Conservation (phyloP, 2,888 invertebrate genomes). For the Mesoligia furuncula region DNA sequence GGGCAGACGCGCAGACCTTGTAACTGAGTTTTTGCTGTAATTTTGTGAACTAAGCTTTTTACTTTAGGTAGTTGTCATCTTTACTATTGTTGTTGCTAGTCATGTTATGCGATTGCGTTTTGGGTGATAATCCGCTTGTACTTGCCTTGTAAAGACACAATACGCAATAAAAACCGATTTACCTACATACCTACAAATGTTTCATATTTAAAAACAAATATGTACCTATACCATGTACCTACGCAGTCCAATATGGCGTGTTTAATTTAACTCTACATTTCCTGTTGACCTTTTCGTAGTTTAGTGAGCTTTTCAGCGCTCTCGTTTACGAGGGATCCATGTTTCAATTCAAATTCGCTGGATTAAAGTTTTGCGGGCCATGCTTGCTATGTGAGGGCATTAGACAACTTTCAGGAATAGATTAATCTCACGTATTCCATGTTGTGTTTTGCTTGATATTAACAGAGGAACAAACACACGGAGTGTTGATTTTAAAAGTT, state of each 20-base stretch:
- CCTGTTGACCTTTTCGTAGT: constrained; percentile 68
- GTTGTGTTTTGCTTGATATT: constrained; percentile 28
- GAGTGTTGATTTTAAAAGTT: constrained; percentile 40
- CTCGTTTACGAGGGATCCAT: constrained; percentile 31
- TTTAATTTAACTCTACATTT: constrained; percentile 46
- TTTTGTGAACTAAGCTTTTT: background rate
- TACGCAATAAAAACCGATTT: constrained; percentile 2
- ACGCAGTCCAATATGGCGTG: constrained; percentile 7
- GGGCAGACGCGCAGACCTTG: background rate
- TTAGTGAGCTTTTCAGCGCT: constrained; percentile 27
- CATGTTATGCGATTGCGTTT: no score
- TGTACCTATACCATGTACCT: background rate
- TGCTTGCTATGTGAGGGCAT: constrained; percentile 31
- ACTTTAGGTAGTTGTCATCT: background rate
- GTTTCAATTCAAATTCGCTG: constrained; percentile 51
- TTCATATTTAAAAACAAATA: background rate
- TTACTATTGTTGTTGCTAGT: no score
- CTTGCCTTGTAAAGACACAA: background rate
- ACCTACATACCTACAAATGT: background rate
- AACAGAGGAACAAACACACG: constrained; percentile 15
- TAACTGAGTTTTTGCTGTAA: background rate
- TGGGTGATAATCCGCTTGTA: no score
- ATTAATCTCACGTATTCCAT: constrained; percentile 39
- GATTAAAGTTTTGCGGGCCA: constrained; percentile 46
- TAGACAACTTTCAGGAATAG: constrained; percentile 49